Percentiles rank a stretch among this genome's conserved stretches.
Evolutionary conservation across 2,888 invertebrate species (phyloP).

Genomic region (Leptodirus hochenwartii): DNA sequence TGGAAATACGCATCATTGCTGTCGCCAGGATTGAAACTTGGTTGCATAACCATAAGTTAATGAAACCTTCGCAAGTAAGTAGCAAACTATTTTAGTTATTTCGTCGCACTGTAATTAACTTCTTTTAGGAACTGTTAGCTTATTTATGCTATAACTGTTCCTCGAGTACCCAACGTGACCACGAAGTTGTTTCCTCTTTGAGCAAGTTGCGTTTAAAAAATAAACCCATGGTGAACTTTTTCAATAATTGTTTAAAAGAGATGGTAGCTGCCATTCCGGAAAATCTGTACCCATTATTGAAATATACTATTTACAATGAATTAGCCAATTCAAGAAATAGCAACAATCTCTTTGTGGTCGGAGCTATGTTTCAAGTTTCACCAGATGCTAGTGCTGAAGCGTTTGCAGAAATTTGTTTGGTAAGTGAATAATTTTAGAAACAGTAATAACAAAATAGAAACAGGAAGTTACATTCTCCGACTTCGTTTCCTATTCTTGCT

Average conservation of each 20-base stretch:
- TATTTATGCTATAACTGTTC: slow-evolving; percentile 84
- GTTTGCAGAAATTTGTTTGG: slow-evolving; percentile 65
- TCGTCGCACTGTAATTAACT: no score
- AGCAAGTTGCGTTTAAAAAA: slow-evolving; percentile 86
- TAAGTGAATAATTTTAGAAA: slow-evolving; percentile 17
- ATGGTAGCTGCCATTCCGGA: slow-evolving; percentile 71
- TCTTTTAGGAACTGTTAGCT: slow-evolving; percentile 79
- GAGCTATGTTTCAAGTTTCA: slow-evolving; percentile 71
- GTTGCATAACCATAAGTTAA: slow-evolving; percentile 90
- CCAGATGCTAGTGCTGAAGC: slow-evolving; percentile 67
- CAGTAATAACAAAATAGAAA: background rate
- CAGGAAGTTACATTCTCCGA: no score
- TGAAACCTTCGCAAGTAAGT: slow-evolving; percentile 79
- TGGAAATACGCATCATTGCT: slow-evolving; percentile 65
- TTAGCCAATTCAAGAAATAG: slow-evolving; percentile 80
- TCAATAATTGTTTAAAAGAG: slow-evolving; percentile 75
- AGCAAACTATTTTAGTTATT: no score
- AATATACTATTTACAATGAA: slow-evolving; percentile 89
- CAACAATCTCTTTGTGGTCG: slow-evolving; percentile 86
- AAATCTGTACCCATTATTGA: slow-evolving; percentile 68
- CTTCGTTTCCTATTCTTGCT: no score
- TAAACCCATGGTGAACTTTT: slow-evolving; percentile 78
- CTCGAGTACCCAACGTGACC: slow-evolving; percentile 39
- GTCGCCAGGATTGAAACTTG: slow-evolving; percentile 76
- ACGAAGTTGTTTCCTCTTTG: slow-evolving; percentile 64